Base-by-base conservation (phyloP, 1,140 invertebrate genomes). In the Parasteatoda tepidariorum region DNA sequence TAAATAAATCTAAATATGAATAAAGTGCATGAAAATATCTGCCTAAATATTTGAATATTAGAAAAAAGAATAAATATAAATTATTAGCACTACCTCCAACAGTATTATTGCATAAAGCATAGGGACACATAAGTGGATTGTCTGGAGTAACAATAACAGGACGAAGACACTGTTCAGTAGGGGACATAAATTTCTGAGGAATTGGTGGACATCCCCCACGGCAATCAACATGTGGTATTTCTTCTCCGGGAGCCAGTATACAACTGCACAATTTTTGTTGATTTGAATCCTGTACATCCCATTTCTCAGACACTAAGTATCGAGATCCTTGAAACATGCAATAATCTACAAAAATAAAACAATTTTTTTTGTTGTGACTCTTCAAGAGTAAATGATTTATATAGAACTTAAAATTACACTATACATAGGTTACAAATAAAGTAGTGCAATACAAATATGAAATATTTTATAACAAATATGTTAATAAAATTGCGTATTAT, bases 71-170 rank as follows among this genome's bases (percentile, higher is more conserved):
- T n/a, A n/a, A n/a, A n/a, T n/a, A n/a, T n/a, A n/a, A n/a, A n/a
- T n/a, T n/a, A n/a, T n/a, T n/a, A n/a, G n/a, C n/a, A n/a, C n/a
- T 85, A 87, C 86, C 87, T 79, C 75, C 62, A 6, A 78, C 66
- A 18, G 86, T 82, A 34, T 87, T 85, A 64, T 87, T 87, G 66
- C 87, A 87, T n/a, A 87, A 78, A 24, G 87, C 86, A 73, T 87
- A 87, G 38, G 87, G 86, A 64, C 87, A 87, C 62, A 87, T 82
- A 0, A 84, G 64, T 13, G 86, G 86, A 59, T 86, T 86, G 13
- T 87, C 86, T 13, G 85, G 86, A 3, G 67, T 85, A 3, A 87
- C 82, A 30, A 87, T 30, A 6, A 84, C 75, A 22, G 86, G 86
- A 22, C 70, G 62, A 0, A 78, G 78, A 78, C 87, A 87, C 24